These are phyloP conservation scores for Meriones unguiculatus DNA, from an alignment of 2,113 vertebrate species.

Conservation along the genomic window DNA sequence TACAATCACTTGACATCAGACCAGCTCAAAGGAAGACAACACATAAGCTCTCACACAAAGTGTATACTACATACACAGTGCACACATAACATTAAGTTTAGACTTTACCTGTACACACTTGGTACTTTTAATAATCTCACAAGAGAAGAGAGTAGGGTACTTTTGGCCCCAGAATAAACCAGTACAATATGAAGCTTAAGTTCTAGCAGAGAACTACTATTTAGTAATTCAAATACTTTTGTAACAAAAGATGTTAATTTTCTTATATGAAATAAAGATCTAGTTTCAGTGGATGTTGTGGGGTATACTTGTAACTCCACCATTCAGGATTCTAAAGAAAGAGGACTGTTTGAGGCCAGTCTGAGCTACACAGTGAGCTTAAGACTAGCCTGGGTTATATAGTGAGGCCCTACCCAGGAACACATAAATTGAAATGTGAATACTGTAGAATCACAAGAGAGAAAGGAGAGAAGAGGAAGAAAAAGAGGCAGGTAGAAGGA, in stretches of 20 bases:
- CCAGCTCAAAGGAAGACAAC: not conserved
- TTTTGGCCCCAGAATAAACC: not conserved
- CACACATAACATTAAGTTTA: fast-evolving
- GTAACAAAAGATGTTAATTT: not conserved
- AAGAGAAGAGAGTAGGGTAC: fast-evolving
- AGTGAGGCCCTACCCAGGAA: not conserved
- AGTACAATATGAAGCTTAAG: not conserved
- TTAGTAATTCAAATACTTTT: not conserved
- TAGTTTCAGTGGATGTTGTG: not conserved
- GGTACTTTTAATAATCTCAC: not conserved
- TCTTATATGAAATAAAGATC: not conserved
- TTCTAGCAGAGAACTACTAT: not conserved
- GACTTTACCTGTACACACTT: not conserved
- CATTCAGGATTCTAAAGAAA: not conserved
- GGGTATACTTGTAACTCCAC: not conserved
- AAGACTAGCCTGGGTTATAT: not conserved
- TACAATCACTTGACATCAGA: conserved; percentile 67
- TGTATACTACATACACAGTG: not conserved
- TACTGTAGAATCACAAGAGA: not conserved
- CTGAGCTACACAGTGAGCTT: not conserved
- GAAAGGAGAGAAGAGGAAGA: not conserved
- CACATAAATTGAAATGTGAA: not conserved
- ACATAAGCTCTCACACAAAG: not conserved
- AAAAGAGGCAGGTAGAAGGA: not conserved
- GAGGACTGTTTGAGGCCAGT: not conserved